Evolutionary conservation across 2,797 vertebrate genomes (phyloP).

Genomic region (Acomys russatus): DNA sequence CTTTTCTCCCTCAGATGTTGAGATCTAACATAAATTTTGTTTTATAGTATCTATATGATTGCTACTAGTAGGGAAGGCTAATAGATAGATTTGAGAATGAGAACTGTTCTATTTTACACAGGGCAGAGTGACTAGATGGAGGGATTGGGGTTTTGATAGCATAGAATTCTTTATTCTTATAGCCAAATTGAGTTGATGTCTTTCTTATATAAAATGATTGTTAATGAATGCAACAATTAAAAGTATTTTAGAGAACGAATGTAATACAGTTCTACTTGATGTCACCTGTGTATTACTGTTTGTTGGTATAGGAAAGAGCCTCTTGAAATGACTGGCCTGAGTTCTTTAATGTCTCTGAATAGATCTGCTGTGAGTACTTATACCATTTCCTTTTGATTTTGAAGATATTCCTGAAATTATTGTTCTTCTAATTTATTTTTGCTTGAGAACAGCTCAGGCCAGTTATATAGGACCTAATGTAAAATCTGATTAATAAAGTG

Average conservation of each 20-base stretch:
- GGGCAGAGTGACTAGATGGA: neutral
- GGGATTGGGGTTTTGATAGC: neutral
- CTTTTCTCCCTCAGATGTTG: neutral
- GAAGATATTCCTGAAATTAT: constrained; percentile 23
- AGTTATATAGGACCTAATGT: neutral
- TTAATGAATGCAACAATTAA: neutral
- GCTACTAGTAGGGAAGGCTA: neutral
- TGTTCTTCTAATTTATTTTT: constrained; percentile 1
- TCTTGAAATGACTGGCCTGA: neutral
- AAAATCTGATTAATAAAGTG: constrained; percentile 50
- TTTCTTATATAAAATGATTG: constrained; percentile 36
- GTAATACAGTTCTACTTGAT: neutral
- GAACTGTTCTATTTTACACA: neutral
- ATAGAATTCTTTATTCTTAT: neutral
- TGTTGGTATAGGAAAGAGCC: neutral
- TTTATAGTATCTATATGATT: neutral
- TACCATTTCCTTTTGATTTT: constrained; percentile 28
- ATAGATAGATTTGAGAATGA: neutral
- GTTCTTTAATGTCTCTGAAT: neutral
- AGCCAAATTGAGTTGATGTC: constrained; percentile 17
- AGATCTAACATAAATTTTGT: neutral
- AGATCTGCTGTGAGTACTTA: neutral
- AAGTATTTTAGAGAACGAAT: constrained; percentile 15
- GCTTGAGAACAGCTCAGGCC: neutral
- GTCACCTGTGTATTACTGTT: neutral